phyloP scores from a whole-genome alignment of 2,113 vertebrate species.

The Globicephala melas region DNA sequence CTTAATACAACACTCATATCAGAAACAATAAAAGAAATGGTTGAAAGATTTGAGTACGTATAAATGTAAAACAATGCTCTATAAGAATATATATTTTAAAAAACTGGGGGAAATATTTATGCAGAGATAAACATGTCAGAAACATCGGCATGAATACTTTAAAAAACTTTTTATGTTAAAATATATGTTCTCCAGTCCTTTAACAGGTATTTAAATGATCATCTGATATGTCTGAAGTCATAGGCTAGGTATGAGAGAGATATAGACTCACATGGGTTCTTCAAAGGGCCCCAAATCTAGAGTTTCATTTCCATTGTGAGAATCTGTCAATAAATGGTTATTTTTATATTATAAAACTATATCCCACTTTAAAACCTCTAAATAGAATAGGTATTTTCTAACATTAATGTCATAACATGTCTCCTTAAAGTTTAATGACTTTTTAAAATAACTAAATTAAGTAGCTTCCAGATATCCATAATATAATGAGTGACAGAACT shows the following conservation, averaged over 20 bases:
- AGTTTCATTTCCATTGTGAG: not conserved
- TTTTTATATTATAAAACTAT: conserved; percentile 16
- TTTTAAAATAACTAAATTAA: not conserved
- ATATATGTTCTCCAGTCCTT: not conserved
- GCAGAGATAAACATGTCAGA: not conserved
- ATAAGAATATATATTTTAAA: not conserved
- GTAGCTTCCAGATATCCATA: not conserved
- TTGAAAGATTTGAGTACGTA: not conserved
- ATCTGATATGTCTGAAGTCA: not conserved
- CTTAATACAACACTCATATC: not conserved
- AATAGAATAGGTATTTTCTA: not conserved
- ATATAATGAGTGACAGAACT: not conserved
- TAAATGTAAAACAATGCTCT: not conserved
- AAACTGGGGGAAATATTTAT: not conserved
- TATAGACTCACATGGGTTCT: not conserved
- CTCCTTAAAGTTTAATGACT: not conserved
- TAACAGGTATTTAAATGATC: not conserved
- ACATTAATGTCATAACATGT: not conserved
- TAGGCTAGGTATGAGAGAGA: not conserved
- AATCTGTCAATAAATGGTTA: not conserved
- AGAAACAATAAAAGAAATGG: not conserved
- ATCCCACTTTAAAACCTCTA: not conserved
- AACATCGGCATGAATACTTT: not conserved
- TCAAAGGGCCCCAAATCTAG: not conserved
- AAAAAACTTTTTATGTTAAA: not conserved